Evolutionary conservation across 1,140 invertebrate species (phyloP).

Genomic region (Lasioglossum baleicum): DNA sequence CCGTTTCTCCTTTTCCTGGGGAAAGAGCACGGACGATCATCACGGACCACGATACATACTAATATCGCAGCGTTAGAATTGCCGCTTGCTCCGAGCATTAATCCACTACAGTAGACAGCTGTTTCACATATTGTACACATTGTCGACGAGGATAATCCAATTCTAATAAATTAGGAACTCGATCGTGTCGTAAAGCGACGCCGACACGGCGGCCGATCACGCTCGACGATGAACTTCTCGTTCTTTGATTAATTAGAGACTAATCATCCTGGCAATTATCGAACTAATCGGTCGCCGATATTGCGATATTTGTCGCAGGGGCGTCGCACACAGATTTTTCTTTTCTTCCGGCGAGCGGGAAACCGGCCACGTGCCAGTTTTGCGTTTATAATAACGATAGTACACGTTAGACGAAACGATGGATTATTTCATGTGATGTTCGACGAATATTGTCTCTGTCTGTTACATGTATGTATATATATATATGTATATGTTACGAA

Average conservation of each 20-base stretch:
- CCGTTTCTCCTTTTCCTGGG: neutral
- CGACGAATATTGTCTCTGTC: constrained; percentile 39
- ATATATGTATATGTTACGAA: constrained; percentile 36
- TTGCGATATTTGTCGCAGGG: too few species aligned
- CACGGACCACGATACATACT: constrained; percentile 25
- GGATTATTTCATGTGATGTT: constrained; percentile 43
- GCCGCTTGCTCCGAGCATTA: constrained; percentile 29
- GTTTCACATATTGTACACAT: constrained; percentile 35
- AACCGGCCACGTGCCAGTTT: too few species aligned
- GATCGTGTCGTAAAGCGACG: neutral
- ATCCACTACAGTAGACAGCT: constrained; percentile 42
- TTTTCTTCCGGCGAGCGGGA: too few species aligned
- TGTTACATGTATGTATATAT: constrained; percentile 39
- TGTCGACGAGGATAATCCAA: constrained; percentile 49
- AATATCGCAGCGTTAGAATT: constrained; percentile 26
- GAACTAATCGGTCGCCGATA: constrained; percentile 13
- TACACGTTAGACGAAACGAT: constrained; percentile 16
- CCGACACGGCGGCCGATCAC: neutral
- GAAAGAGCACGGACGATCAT: constrained; percentile 3
- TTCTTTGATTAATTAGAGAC: neutral
- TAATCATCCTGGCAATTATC: neutral
- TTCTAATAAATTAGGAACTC: constrained; percentile 34
- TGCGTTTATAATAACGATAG: neutral
- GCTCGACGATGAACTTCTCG: neutral
- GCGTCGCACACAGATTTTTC: too few species aligned